These are phyloP conservation scores for Taenioides sp. DNA, from an alignment of 2,797 vertebrate species.

Conservation along the genomic window DNA sequence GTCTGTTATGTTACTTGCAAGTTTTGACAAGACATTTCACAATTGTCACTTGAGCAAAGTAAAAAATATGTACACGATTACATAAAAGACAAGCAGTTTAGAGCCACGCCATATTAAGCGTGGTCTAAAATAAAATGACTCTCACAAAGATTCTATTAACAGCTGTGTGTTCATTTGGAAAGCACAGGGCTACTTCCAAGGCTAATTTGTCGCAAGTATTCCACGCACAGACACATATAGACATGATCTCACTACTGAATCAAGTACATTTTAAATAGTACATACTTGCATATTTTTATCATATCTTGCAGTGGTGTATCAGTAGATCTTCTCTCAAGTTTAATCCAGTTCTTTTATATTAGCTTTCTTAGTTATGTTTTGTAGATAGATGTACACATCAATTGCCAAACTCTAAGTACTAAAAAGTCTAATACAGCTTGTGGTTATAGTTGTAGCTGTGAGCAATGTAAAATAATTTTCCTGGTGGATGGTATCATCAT, in stretches of 20 bases:
- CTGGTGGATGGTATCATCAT: too few species aligned
- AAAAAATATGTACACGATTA: slow-evolving; percentile 7
- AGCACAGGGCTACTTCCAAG: slow-evolving; percentile 27
- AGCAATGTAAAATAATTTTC: too few species aligned
- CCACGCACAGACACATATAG: slow-evolving; percentile 7
- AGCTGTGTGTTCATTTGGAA: slow-evolving; percentile 33
- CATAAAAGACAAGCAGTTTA: slow-evolving; percentile 14
- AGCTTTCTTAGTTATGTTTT: not conserved
- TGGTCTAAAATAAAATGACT: slow-evolving; percentile 15
- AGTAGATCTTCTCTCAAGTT: not conserved
- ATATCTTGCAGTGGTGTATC: not conserved
- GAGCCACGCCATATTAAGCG: not conserved
- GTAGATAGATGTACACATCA: too few species aligned
- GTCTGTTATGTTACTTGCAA: slow-evolving; percentile 6
- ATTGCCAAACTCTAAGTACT: too few species aligned
- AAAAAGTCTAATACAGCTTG: too few species aligned
- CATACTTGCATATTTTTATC: not conserved
- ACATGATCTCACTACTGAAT: slow-evolving; percentile 9
- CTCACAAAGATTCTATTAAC: slow-evolving; percentile 35
- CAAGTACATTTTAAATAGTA: not conserved
- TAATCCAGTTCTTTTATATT: not conserved
- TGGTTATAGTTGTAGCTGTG: too few species aligned
- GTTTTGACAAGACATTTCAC: slow-evolving; percentile 21
- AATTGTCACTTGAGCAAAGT: not conserved
- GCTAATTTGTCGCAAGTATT: slow-evolving; percentile 26